Evolutionary conservation across 2,888 invertebrate species (phyloP), one percentile per base, ranked within the genome.

Genomic region (Lepas anatifera): DNA sequence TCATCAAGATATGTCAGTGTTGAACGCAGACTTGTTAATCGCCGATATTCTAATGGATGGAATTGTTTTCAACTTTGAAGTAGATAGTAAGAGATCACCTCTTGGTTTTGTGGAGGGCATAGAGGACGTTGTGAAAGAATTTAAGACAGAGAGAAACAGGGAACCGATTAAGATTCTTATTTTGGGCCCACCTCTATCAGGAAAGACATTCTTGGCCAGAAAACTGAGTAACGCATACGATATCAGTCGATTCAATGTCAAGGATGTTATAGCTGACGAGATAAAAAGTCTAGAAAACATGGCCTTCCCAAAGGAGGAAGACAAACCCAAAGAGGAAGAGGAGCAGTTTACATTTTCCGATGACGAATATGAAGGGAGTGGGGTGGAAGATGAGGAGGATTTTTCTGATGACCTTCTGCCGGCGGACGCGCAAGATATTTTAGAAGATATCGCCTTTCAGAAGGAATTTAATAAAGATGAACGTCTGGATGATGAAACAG

Each of bases 161-260:
- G 82, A 81, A 75, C 83, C 87, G 64, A 81, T 87, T 74, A 86
- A 84, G 76, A 77, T 84, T 67, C 75, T 87, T 25, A 77, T 88
- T 2, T 85, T 86, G 73, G 88, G 88, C 2, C 87, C 87, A 32
- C 87, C 88, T 6, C 83, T 85, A 11, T 82, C 84, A 22, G 88
- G 88, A 29, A 88, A 88, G 79, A 86, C 86, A 0, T 81, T 80
- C 29, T 74, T 88, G 70, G 83, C 87, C 0, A 83, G 83, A 74
- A 80, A 79, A 72, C 80, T 88, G 68, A 82, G 83, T 68, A 80
- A 85, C 71, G 78, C 82, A 69, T 88, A 87, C 75, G 83, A 84
- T 7, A 78, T 86, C 66, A 81, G 81, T 74, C 86, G 86, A 75
- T 77, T 87, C 66, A 83, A 84, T 4, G 82, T 83, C 2, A 82